These are phyloP conservation scores for Clinocottus analis DNA, from an alignment of 2,113 vertebrate genomes.

Conservation along the genomic window DNA sequence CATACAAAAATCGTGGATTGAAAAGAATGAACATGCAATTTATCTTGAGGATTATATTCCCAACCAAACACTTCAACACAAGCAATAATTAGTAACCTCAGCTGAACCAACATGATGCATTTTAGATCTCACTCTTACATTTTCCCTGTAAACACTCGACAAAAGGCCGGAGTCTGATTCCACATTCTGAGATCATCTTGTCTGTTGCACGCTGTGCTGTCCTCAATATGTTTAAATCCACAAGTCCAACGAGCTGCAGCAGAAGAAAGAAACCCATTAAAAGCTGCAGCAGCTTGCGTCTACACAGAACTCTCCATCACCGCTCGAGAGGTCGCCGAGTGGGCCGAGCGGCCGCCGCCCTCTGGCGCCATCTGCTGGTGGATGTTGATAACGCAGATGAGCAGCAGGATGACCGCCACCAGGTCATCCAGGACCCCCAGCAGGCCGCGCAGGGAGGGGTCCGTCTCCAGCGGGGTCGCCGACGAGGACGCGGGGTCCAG, in stretches of 20 bases:
- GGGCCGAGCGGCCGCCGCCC: slow-evolving; percentile 41
- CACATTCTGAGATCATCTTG: not conserved
- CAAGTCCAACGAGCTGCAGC: slow-evolving; percentile 30
- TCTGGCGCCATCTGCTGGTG: slow-evolving; percentile 84
- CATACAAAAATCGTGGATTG: too few relatives aligned
- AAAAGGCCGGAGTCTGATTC: slow-evolving; percentile 2
- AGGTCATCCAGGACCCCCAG: slow-evolving; percentile 83
- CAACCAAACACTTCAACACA: not conserved
- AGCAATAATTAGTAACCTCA: slow-evolving; percentile 9
- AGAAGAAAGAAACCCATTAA: slow-evolving; percentile 37
- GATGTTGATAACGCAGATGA: slow-evolving; percentile 85
- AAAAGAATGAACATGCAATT: not conserved
- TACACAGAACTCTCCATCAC: slow-evolving; percentile 64
- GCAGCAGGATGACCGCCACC: slow-evolving; percentile 85
- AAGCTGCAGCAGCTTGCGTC: slow-evolving; percentile 4
- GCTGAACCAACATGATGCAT: slow-evolving; percentile 9
- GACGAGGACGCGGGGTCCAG: slow-evolving; percentile 30
- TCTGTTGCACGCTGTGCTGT: not conserved
- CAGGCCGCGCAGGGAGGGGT: slow-evolving; percentile 79
- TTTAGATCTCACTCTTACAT: not conserved
- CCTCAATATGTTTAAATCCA: slow-evolving; percentile 31
- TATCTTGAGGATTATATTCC: not conserved
- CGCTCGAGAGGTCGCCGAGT: slow-evolving; percentile 42
- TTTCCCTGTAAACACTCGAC: slow-evolving; percentile 51
- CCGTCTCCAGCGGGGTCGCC: slow-evolving; percentile 37